These are phyloP conservation scores for Podarcis siculus DNA, from an alignment of 2,797 vertebrate species.

Conservation along the genomic window DNA sequence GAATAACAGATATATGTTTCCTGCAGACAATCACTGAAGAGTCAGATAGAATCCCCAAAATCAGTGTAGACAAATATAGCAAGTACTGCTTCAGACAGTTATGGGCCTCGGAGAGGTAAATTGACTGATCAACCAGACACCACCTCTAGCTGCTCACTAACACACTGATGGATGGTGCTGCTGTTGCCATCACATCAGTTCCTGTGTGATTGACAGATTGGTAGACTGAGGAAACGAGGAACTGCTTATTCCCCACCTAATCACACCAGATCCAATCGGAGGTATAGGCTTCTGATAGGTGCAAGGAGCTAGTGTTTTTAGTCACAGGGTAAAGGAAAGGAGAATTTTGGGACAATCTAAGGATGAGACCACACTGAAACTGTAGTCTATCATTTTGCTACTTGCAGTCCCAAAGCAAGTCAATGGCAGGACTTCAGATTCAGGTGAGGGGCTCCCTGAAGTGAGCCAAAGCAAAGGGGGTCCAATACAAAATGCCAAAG, in stretches of 20 bases:
- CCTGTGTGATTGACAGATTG: background rate
- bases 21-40: slow-evolving; percentile 23
- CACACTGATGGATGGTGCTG: background rate
- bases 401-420: background rate
- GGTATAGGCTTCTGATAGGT: background rate
- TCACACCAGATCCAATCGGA: background rate
- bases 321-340: background rate
- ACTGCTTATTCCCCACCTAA: background rate
- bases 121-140: background rate
- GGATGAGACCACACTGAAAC: background rate
- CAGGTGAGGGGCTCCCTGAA: no score
- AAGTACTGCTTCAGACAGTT: slow-evolving; percentile 12
- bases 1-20: slow-evolving; percentile 48
- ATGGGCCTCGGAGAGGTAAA: slow-evolving; percentile 11
- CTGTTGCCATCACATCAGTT: background rate
- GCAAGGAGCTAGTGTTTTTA: background rate
- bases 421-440: no score
- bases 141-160: background rate
- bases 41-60: slow-evolving; percentile 33
- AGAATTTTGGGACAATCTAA: background rate
- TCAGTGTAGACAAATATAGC: slow-evolving; percentile 33
- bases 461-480: no score
- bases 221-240: background rate
- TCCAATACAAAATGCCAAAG: no score
- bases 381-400: background rate